Evolutionary conservation across 1,140 invertebrate species (phyloP), one percentile per base, ranked within the genome.

Genomic region (Aphaenogaster rudis): DNA sequence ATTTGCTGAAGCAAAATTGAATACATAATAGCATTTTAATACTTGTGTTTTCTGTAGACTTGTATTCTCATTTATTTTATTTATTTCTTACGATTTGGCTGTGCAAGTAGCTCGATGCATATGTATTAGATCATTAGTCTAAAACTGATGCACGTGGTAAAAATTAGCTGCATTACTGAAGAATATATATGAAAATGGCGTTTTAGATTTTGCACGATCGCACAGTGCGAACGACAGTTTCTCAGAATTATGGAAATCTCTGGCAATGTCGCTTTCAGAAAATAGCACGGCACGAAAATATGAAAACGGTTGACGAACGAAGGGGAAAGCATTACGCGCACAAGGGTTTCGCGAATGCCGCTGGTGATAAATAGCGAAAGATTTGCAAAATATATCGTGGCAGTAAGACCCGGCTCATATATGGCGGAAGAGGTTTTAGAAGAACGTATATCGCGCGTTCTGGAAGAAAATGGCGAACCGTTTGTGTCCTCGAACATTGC

Each of bases 371-470:
- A 91, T 91, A 90, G 89, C 82, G 64, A 90, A 91, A 91, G 90
- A 91, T 91, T 91, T 90, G 87, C 87, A 90, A 91, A 91, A 91
- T 90, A 91, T 87, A 90, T 90, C 88, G 80, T 85, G 81, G 77
- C 69, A 61, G 89, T 91, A 87, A 90, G 78, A 78, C 87, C 61
- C 82, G 74, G 76, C 86, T 72, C 64, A 54, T 87, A 54, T 86
- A 85, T 81, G 84, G 82, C 64, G 69, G 74, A 89, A 72, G 77
- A 88, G 88, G 74, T 76, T 85, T 86, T 78, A 72, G 57, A 90
- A 86, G 82, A 86, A 86, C 54, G 69, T 81, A 69, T 80, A 80
- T 81, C 64, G 76, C 63, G 45, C 64, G 69, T 76, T 84, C 80
- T 84, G 36, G 69, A 74, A 84, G 80, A 84, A 84, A 84, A 84